Base-by-base conservation (phyloP, 2,113 vertebrate genomes). In the Heterochromis multidens region DNA sequence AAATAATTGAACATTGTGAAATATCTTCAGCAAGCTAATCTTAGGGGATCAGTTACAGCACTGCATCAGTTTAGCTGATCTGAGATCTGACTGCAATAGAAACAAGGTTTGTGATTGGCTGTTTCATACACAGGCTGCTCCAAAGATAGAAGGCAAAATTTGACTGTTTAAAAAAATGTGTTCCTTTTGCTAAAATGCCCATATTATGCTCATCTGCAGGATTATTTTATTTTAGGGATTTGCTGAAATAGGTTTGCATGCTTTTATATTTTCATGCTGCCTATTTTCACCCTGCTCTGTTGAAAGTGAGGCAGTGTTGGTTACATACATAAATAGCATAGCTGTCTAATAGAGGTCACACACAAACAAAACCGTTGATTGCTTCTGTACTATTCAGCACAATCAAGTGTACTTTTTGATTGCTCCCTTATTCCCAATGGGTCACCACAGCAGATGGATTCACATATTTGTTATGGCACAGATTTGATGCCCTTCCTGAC, bases 1-100 rank as follows among this genome's bases (percentile, higher is more conserved):
- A 21, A 25, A 77, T 54, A 72, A 72, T 21, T 5, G 2, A 59
- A 58, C 8, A 31, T 31, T 31, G 16, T 78, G 2, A 57, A 62
- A 86, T 77, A 79, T 77, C 63, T 77, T n/a, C 62, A 31, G 19
- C 1, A 6, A 72, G 57, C 46, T 61, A 35, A 80, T 86, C 74
- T 60, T 43, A 2, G 37, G 9, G 4, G 57, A 78, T 86, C 65
- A 87, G 63, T 83, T 29, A 60, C 46, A 65, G 31, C 43, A 4
- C 56, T 27, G 67, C 52, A 61, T 79, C 59, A 82, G 86, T 40
- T 88, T 29, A 70, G 25, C 43, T 79, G 80, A 57, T 56, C 31
- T 1, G 49, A 57, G 81, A 54, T 43, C 23, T 49, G 89, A 91
- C 83, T 90, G 87, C 79, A 90, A 91, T 80, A 87, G 90, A 86